Conservation (phyloP, 2,797 vertebrate genomes). For the Borostomias antarcticus region DNA sequence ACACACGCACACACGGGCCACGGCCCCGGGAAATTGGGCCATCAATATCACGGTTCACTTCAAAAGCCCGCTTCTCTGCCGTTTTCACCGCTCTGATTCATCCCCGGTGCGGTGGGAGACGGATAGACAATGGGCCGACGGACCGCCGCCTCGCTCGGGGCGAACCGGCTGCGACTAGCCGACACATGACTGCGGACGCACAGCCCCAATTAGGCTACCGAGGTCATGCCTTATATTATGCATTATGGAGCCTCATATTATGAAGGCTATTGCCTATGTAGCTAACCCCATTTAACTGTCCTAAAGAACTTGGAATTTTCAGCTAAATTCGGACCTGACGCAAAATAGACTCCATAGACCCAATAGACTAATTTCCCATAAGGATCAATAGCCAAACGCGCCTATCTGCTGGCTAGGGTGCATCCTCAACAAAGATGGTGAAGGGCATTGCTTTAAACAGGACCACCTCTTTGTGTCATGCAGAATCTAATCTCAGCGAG, state of each 20-base stretch:
- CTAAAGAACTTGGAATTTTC: not conserved
- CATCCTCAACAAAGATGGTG: conserved; percentile 57
- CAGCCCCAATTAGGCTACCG: conserved; percentile 20
- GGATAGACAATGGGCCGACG: conserved; percentile 29
- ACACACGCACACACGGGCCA: conserved; percentile 43
- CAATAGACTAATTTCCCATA: conserved; percentile 17
- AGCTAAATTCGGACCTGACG: not conserved
- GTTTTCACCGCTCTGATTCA: not conserved
- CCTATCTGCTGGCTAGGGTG: not conserved
- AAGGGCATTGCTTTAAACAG: conserved; percentile 42
- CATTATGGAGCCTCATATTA: too few species aligned
- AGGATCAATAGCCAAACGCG: conserved; percentile 8
- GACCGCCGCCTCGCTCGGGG: conserved; percentile 42
- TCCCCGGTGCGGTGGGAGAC: conserved; percentile 13
- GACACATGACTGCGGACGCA: conserved; percentile 30
- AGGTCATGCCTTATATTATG: conserved; percentile 30
- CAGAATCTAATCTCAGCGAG: conserved; percentile 30
- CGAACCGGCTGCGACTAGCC: conserved; percentile 28
- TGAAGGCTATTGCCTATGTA: not conserved
- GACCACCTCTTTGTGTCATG: conserved; percentile 57
- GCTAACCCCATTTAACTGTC: not conserved
- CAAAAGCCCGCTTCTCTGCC: conserved; percentile 28
- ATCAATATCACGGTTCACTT: conserved; percentile 48
- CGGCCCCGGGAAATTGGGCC: conserved; percentile 41
- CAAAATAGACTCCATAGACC: not conserved